Base-by-base conservation (phyloP, 2,888 invertebrate species). In the Bugulina stolonifera region DNA sequence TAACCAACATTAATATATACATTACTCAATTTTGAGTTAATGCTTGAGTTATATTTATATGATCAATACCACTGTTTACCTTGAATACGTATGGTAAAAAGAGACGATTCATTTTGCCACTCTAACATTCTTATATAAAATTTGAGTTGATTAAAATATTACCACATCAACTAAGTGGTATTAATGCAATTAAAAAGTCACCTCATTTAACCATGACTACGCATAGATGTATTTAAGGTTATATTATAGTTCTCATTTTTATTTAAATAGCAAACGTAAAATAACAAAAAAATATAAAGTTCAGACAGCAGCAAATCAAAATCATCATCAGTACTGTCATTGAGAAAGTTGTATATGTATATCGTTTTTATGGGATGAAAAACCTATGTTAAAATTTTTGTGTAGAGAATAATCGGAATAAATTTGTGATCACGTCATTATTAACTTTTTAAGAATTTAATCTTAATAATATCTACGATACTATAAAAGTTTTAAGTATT, bases 51-150 rank as follows among this genome's bases (percentile, higher is more conserved):
- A 43, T 43, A 23, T 23, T 55, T 55, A 25, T 55, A 55, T 5
- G 55, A 18, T 55, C 55, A 55, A 23, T 55, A 55, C 23, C 55
- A 55, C 55, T 55, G 55, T 25, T 55, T 55, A 55, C 23, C 55
- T 25, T 25, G 22, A 18, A 55, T 25, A 5, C 55, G 5, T 5
- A 55, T 23, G 5, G 25, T 25, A 18, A 55, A 23, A 10, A 55
- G n/a, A 55, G 23, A 55, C 5, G 23, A 3, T 55, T 55, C 55
- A 18, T 18, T 55, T 55, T 55, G 55, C 23, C 55, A 55, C n/a
- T 55, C 55, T 18, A 55, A 18, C 22, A 25, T 23, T 18, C 25
- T 5, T 25, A 5, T 55, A 55, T 23, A 5, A 25, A 55, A 25
- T 55, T 55, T 23, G 55, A 55, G 23, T 25, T 55, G 3, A 25